A percentile compares a stretch with the other conserved stretches of the same genome.
These are phyloP conservation scores for Aptenodytes patagonicus DNA, from an alignment of 2,113 vertebrate genomes.

Conservation along the genomic window DNA sequence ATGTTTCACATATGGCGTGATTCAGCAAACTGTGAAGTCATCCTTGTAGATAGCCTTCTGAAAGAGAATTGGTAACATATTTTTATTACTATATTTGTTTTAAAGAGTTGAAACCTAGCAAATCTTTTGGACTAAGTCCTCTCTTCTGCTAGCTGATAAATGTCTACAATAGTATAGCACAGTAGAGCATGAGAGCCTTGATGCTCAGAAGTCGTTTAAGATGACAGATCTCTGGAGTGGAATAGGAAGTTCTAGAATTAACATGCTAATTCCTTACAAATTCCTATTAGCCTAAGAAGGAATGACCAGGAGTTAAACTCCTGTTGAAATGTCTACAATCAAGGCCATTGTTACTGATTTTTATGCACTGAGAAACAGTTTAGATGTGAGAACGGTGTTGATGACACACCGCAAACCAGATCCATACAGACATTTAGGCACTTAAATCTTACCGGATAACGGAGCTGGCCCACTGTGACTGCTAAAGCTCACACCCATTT, in stretches of 20 bases:
- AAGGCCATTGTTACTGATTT: neutral
- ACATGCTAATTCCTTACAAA: neutral
- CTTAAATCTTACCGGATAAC: neutral
- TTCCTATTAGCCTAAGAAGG: neutral
- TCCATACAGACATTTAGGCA: neutral
- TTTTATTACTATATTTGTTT: slow-evolving; percentile 10
- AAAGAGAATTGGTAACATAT: neutral
- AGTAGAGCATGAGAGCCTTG: neutral
- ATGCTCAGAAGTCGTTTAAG: neutral
- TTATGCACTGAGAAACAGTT: neutral
- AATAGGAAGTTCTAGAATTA: neutral
- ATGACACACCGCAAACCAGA: neutral
- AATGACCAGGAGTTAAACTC: neutral
- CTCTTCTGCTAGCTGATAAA: neutral
- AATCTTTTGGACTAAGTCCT: neutral
- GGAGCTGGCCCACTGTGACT: neutral
- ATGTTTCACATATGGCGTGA: neutral
- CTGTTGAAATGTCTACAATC: neutral
- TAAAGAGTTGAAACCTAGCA: neutral
- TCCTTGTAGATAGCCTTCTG: neutral
- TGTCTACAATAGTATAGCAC: accelerated
- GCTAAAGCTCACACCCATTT: neutral
- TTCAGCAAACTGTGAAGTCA: neutral
- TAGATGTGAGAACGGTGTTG: neutral
- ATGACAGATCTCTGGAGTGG: neutral